Conservation (phyloP, 35 echinoderm and acorn worm genomes). For the Heliocidaris tuberculata region DNA sequence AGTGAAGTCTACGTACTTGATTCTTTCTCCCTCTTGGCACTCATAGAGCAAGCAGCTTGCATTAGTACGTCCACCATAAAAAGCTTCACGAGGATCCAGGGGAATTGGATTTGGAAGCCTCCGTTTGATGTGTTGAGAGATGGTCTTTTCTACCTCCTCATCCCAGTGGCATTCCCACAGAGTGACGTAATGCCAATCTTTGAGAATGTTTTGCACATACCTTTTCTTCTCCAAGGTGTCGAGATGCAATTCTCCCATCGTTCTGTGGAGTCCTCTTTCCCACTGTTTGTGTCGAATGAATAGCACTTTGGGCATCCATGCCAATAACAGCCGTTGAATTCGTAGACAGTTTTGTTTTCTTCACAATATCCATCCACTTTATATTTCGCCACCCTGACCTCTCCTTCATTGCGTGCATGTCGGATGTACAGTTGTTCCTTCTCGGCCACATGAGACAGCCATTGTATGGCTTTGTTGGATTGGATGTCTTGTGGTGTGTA, state of each 20-base stretch:
- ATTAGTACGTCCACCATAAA: constrained; percentile 73
- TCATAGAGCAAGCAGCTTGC: constrained; percentile 58
- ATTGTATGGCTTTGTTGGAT: constrained; percentile 56
- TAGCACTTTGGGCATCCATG: constrained; percentile 67
- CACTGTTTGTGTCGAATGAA: constrained; percentile 21
- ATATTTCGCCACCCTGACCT: constrained; percentile 51
- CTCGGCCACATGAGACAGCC: constrained; percentile 38
- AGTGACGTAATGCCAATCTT: constrained; percentile 34
- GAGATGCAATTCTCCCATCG: constrained; percentile 51
- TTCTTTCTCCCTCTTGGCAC: constrained; percentile 41
- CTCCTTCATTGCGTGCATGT: constrained; percentile 66
- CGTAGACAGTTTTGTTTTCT: constrained; percentile 56
- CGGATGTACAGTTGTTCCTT: constrained; percentile 57
- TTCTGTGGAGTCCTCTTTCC: not conserved
- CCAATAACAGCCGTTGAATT: no score
- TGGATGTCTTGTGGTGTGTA: constrained; percentile 34
- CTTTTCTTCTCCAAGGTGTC: constrained; percentile 28
- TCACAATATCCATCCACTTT: constrained; percentile 58
- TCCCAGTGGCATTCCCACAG: constrained; percentile 66
- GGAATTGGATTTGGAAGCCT: not conserved
- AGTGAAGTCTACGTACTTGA: constrained; percentile 63
- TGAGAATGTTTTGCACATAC: not conserved
- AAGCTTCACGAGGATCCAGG: constrained; percentile 59
- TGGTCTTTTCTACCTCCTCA: not conserved
- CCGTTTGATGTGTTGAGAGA: constrained; percentile 42